These are phyloP conservation scores for Gymnobelideus leadbeateri DNA, from an alignment of 2,113 vertebrate genomes.

Conservation along the genomic window DNA sequence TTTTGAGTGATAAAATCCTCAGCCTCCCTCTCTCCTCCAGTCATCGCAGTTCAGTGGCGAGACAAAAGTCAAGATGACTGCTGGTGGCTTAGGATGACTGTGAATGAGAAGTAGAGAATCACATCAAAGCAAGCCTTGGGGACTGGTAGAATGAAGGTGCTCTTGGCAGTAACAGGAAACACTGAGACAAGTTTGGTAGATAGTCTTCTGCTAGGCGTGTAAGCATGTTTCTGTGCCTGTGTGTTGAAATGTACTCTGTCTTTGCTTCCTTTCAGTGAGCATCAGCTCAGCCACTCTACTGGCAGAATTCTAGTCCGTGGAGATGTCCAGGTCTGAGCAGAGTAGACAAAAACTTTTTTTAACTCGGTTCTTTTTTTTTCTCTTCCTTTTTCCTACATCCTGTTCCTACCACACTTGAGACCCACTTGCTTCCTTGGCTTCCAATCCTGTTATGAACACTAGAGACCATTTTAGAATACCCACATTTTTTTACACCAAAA, in stretches of 20 bases:
- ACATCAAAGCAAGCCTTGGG: background rate
- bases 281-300: background rate
- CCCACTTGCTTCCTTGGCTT: background rate
- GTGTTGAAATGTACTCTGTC: background rate
- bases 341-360: background rate
- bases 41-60: background rate
- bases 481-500: background rate
- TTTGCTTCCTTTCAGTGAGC: background rate
- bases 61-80: background rate
- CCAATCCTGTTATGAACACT: background rate
- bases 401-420: background rate
- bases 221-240: background rate
- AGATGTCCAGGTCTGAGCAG: background rate
- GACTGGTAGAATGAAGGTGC: background rate
- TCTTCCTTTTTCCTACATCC: no score
- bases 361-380: background rate
- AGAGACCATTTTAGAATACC: background rate
- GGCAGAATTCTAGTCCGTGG: background rate
- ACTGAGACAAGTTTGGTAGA: background rate
- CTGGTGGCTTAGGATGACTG: background rate
- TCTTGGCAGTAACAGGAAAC: background rate
- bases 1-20: background rate
- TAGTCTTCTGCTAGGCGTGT: background rate
- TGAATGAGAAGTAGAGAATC: background rate
- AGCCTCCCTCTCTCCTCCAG: background rate